Evolutionary conservation across 1,140 invertebrate species (phyloP), one percentile per base, ranked within the genome.

Genomic region (Muscidifurax raptorellus): DNA sequence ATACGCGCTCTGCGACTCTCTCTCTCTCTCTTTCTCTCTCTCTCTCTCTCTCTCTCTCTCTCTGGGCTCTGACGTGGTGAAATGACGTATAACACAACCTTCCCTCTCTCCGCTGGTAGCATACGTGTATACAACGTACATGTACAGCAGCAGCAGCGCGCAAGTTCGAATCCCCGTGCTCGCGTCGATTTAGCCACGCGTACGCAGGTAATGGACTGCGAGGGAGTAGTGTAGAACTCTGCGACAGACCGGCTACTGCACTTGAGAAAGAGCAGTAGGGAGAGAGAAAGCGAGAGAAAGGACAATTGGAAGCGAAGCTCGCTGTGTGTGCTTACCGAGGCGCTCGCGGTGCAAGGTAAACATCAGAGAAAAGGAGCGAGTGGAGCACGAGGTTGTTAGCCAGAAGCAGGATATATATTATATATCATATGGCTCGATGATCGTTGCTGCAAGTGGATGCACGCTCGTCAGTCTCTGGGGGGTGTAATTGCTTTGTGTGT

Each of bases 61-160:
- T 22, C 71, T n/a, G 47, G 80, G 36, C 82, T 84, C 78, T 84
- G 83, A 80, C 83, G 83, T 69, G 67, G 44, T 75, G 66, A 84
- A 74, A 75, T 80, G 78, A 84, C 83, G 83, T 84, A 74, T 80
- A 80, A 27, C 30, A 27, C 18, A 67, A 67, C 25, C 28, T 59
- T 47, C 36, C 27, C 4, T 3, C 27, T 47, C 25, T 77, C n/a
- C 71, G 15, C 3, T n/a, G 18, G 52, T 59, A 59, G 15, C 52
- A 74, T 76, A 27, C 74, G 12, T 47, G 47, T 28, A 32, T 32
- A 52, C 22, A 9, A 47, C 2, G 12, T 75, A 10, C 25, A 40
- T n/a, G 52, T 64, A 13, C 36, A 18, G 30, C 30, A 59, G 36
- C 15, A 12, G 3, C 32, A 30, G 44, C 80, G 12, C 81, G 72